Evolutionary conservation across 2,888 invertebrate species (phyloP), one percentile per base, ranked within the genome.

Genomic region (Cheilosia soror): DNA sequence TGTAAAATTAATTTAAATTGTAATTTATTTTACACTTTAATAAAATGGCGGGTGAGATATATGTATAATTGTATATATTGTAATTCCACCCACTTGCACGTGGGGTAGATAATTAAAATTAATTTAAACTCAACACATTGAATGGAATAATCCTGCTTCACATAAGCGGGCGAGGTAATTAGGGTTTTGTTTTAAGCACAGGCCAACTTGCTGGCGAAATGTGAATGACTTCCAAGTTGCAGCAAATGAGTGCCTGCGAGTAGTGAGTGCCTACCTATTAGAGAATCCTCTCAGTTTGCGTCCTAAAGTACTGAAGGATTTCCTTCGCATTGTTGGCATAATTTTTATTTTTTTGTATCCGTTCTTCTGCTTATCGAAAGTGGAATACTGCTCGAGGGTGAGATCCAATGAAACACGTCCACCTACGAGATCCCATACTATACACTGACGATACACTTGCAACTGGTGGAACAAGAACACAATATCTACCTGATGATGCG

Each of bases 401-500:
- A 68, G 49, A 55, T 60, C 42, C 27, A 68, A 33, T n/a, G 42
- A 57, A 55, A 71, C 63, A 53, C 65, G 65, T 62, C 65, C 47
- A 66, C 66, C 53, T 66, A 77, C 66, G 53, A 58, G 58, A n/a
- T n/a, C n/a, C n/a, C n/a, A n/a, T n/a, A n/a, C n/a, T n/a, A n/a
- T n/a, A n/a, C n/a, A n/a, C n/a, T n/a, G n/a, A n/a, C n/a, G n/a
- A 49, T 11, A 13, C 25, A 51, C 37, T 69, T 51, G 80, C 75
- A 76, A 81, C 75, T 58, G 27, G 75, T 81, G 75, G 42, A 80
- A 80, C 65, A 71, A 25, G 63, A 69, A 60, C 53, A 44, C 57
- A 58, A 55, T 60, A 53, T 75, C 79, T 71, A 53, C 79, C 79
- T 66, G 84, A 80, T 79, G 75, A 79, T 75, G 75, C 66, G 79